Conservation (phyloP, 1,140 invertebrate genomes). For the Akabosia matsudoensis region DNA sequence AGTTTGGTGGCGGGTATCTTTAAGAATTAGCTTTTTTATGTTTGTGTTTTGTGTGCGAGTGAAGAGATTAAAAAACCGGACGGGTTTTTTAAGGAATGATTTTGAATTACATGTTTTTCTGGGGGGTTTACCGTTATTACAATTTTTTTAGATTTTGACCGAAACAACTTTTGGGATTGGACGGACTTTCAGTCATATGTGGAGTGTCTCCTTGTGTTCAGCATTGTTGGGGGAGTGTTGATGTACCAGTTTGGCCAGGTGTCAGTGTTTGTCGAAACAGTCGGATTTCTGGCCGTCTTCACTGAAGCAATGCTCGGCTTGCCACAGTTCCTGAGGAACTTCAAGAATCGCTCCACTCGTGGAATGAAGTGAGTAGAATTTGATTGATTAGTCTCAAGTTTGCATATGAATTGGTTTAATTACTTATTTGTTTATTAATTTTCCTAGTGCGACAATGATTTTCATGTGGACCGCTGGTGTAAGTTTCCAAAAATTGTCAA, state of each 20-base stretch:
- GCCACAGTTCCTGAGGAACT: constrained; percentile 88
- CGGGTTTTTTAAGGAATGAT: too few species aligned
- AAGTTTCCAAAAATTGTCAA: not conserved
- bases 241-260: constrained; percentile 84
- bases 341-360: constrained; percentile 81
- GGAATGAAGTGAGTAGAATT: constrained; percentile 91
- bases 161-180: constrained; percentile 97
- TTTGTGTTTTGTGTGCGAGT: too few species aligned
- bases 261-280: constrained; percentile 75
- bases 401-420: not conserved
- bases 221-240: constrained; percentile 71
- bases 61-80: too few species aligned
- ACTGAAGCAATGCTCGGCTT: constrained; percentile 54
- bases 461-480: constrained; percentile 85
- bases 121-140: too few species aligned
- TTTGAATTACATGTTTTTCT: too few species aligned
- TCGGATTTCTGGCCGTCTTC: constrained; percentile 79
- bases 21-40: too few species aligned
- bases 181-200: constrained; percentile 96
- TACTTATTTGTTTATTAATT: constrained; percentile 60
- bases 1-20: not conserved
- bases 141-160: constrained; percentile 79
- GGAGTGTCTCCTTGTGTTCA: constrained; percentile 86
- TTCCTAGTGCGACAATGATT: constrained; percentile 55
- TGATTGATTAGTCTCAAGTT: not conserved